Percentiles rank a stretch among this genome's conserved stretches.
Evolutionary conservation across 2,888 invertebrate genomes (phyloP).

Genomic region (Gnatocerus cornutus): DNA sequence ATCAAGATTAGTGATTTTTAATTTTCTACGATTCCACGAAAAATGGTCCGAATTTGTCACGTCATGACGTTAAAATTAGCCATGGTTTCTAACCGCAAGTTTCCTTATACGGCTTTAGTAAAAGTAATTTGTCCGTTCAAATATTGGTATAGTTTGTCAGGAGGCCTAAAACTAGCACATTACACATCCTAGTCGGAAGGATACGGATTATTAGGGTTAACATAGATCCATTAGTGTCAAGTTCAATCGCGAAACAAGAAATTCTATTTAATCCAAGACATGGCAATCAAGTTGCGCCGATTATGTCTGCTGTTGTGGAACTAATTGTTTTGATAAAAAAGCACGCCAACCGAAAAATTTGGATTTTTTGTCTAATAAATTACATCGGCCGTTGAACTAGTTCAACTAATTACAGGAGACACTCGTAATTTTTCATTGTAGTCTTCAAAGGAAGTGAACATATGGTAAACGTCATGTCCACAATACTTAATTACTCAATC

Average conservation of each 20-base stretch:
- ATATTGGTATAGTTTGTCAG: constrained; percentile 5
- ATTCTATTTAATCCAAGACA: constrained; percentile 21
- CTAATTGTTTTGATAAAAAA: constrained; percentile 31
- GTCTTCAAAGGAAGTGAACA: constrained; percentile 1
- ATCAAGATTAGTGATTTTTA: too few species aligned
- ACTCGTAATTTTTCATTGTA: constrained; percentile 20
- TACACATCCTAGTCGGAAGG: constrained; percentile 1
- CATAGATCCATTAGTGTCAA: constrained; percentile 29
- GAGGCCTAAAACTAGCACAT: constrained; percentile 2
- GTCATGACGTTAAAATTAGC: constrained; percentile 14
- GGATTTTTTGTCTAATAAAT: background rate
- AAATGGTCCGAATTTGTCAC: background rate
- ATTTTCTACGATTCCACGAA: too few species aligned
- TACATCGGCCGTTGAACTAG: constrained; percentile 12
- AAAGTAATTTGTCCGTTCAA: constrained; percentile 6
- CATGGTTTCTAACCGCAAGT: background rate
- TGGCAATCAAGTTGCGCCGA: constrained; percentile 5
- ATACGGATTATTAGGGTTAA: constrained; percentile 9
- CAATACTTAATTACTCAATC: constrained; percentile 33
- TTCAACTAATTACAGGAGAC: constrained; percentile 17
- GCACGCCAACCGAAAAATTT: background rate
- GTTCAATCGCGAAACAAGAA: constrained; percentile 21
- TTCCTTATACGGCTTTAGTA: constrained; percentile 2
- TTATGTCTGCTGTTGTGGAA: constrained; percentile 13
- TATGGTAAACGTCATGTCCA: constrained; percentile 27